Base-by-base conservation (phyloP, 2,888 invertebrate species). In the Timema cristinae region DNA sequence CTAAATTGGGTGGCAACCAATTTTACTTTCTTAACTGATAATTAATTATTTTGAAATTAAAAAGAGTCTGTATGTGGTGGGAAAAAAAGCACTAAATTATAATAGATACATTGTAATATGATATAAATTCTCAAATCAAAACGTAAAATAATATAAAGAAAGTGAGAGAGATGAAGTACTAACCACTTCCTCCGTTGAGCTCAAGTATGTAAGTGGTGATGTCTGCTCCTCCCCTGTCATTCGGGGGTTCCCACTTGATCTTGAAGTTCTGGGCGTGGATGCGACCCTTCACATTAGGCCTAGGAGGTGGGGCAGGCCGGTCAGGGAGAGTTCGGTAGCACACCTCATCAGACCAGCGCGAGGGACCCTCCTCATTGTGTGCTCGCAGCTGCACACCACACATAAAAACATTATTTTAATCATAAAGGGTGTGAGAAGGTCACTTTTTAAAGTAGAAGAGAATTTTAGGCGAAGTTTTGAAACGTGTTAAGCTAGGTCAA, bases 331-430 rank as follows among this genome's bases (percentile, higher is more conserved):
- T 97, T 75, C 87, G 87, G 81, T 90, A 94, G 71, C 86, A 82
- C 32, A 94, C 91, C 79, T 92, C 90, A 70, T 90, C 88, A 52
- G 93, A 94, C 93, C 93, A 94, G 15, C 89, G 88, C 7, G 94
- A 93, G 76, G 87, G 85, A 2, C 95, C 95, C 78, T 94, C 93
- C 76, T 91, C 91, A 79, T 94, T 95, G 80, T 90, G 90, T 76
- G 93, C 91, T 76, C 90, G 87, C 77, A 95, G 84, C 81, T 94
- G 88, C 16, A 79, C 32, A 32, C 4, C 32, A 1, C 32, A 32
- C 2, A 4, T 32, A 32, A 32, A 32, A 32, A 32, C 32, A 32
- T 2, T 32, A 2, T 32, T 32, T 32, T 32, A 73, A 70, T 71
- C 16, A 48, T 0, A 6, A 32, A 4, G 32, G 32, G 4, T 32